Conservation (phyloP, 2,888 invertebrate genomes). For the Hypercompe scribonia region DNA sequence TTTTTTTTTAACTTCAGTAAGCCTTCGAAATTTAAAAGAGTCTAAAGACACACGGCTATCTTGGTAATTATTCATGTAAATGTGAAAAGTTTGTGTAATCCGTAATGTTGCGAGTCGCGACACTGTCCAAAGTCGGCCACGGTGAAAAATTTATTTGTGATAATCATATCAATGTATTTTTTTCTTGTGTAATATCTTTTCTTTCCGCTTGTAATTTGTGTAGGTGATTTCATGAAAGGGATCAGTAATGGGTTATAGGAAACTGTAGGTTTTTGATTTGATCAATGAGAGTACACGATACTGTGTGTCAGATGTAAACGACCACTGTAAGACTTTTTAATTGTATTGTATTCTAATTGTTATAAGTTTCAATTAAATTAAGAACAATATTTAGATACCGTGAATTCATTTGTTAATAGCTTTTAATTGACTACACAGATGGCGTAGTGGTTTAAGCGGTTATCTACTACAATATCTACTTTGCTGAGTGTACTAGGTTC, state of each 20-base stretch:
- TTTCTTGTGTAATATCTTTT: background rate
- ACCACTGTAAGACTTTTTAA: no score
- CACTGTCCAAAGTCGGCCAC: conserved; percentile 28
- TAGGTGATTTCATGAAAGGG: background rate
- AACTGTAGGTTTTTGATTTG: no score
- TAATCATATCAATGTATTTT: conserved; percentile 11
- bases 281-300: background rate
- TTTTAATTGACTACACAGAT: no score
- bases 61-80: conserved; percentile 51
- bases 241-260: no score
- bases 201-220: background rate
- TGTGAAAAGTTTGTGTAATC: conserved; percentile 47
- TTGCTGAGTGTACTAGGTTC: no score
- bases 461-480: no score
- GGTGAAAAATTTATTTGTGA: conserved; percentile 13
- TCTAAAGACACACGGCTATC: conserved; percentile 21
- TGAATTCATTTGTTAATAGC: no score
- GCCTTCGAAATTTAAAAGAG: conserved; percentile 11
- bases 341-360: no score
- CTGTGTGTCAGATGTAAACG: background rate
- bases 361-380: no score
- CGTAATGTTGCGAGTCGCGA: conserved; percentile 38
- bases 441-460: no score
- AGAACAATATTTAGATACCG: no score
- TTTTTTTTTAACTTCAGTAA: background rate